Base-by-base conservation (phyloP, 2,797 vertebrate genomes). In the Mormyrops attenuatus region DNA sequence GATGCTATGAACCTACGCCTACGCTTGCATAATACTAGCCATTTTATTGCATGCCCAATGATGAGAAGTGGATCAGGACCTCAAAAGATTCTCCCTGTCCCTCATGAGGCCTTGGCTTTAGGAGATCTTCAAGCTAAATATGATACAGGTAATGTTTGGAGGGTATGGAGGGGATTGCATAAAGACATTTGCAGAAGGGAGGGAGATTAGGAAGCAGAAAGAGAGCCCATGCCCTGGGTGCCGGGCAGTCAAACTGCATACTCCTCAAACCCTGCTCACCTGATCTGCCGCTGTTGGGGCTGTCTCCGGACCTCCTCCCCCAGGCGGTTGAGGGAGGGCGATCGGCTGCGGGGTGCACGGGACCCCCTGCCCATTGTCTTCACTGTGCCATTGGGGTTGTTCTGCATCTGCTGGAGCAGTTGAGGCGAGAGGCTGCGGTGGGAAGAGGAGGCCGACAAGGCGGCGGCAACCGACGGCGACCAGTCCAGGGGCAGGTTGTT, bases 391-490 rank as follows among this genome's bases (percentile, higher is more conserved):
- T 98, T 98, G 90, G 97, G 96, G 94, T 96, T 97, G 95, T 93
- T 94, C 95, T 97, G 97, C 95, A 96, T 96, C 96, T 97, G 97
- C 96, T 97, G 97, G 92, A 97, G 95, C 93, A 97, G 96, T 96
- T 98, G 97, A 86, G 98, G 97, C 0, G 97, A 98, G 94, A 98
- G 97, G 96, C 98, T 99, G 95, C 97, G 97, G 91, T 97, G 97
- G 44, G 97, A 93, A 93, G 95, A 93, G 90, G 96, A 91, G 8
- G 96, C 94, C 8, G 96, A 93, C 88, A 96, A 94, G 90, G 96
- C 96, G 49, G 96, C 94, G 92, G 92, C 92, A 15, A 90, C 94
- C 92, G 94, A 94, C 89, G 96, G 93, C 91, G 94, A 93, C 95
- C 96, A 96, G 89, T 95, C 95, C 0, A 95, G 96, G 0, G 93